Conservation (phyloP, 1,140 invertebrate species). For the Lethrus apterus region DNA sequence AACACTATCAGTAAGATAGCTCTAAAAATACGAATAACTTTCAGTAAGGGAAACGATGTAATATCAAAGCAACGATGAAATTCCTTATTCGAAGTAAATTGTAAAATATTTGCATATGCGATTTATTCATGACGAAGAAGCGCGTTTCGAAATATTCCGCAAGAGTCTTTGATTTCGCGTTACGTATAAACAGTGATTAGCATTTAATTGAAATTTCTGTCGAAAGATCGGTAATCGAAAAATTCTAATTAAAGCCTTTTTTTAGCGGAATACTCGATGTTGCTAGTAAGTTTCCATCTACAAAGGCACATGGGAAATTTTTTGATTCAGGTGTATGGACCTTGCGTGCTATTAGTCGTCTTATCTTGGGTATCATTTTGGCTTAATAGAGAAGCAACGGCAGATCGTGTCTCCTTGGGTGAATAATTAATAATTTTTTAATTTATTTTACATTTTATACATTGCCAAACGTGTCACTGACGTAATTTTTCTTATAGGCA, state of each 20-base stretch:
- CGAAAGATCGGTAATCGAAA: too few relatives aligned
- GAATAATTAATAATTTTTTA: conserved; percentile 29
- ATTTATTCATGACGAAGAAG: too few relatives aligned
- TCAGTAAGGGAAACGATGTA: too few relatives aligned
- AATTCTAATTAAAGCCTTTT: too few relatives aligned
- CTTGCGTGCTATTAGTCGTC: conserved; percentile 77
- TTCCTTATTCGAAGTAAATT: too few relatives aligned
- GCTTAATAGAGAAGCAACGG: conserved; percentile 83
- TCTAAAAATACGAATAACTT: too few relatives aligned
- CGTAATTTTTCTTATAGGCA: conserved; percentile 49
- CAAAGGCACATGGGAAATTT: conserved; percentile 83
- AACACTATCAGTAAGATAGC: conserved; percentile 17
- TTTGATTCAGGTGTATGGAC: conserved; percentile 82
- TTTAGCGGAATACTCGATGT: conserved; percentile 66
- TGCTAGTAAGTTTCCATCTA: conserved; percentile 75
- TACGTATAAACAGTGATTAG: too few relatives aligned
- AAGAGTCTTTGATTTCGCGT: too few relatives aligned
- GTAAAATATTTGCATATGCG: too few relatives aligned
- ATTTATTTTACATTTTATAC: background rate
- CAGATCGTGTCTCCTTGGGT: conserved; percentile 78
- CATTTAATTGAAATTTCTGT: too few relatives aligned
- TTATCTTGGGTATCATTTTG: conserved; percentile 89
- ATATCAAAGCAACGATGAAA: too few relatives aligned
- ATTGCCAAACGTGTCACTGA: background rate
- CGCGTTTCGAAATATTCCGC: too few relatives aligned